These are phyloP conservation scores for Chrysolina americana DNA, from an alignment of 2,888 invertebrate genomes.

Conservation along the genomic window DNA sequence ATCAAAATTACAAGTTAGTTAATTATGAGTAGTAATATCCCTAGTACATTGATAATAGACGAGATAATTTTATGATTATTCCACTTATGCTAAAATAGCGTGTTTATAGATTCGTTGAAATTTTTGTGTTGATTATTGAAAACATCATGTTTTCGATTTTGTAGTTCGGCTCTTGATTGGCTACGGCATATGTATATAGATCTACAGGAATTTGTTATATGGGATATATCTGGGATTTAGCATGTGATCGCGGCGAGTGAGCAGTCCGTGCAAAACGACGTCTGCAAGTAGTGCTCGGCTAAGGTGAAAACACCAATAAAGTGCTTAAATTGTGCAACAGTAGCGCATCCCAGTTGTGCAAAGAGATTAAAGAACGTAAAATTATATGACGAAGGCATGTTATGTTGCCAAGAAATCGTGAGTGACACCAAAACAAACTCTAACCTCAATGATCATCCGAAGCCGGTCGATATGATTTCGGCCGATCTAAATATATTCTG, in stretches of 20 bases:
- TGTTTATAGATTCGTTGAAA: no score
- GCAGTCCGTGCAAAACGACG: neutral
- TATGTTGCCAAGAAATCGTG: conserved; percentile 2
- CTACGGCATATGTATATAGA: no score
- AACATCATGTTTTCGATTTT: no score
- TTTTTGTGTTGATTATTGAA: no score
- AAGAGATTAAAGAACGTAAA: conserved; percentile 7
- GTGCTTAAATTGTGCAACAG: conserved; percentile 16
- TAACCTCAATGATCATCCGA: neutral
- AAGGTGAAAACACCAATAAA: conserved; percentile 17
- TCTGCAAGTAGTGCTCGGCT: conserved; percentile 21
- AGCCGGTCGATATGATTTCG: neutral
- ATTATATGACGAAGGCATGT: neutral
- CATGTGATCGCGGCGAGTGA: neutral
- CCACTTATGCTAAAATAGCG: no score
- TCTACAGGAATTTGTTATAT: no score
- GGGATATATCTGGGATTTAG: no score
- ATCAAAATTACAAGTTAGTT: no score
- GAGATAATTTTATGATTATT: no score
- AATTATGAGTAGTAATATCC: no score
- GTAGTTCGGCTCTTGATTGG: no score
- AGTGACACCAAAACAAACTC: conserved; percentile 1
- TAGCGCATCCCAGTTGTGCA: conserved; percentile 18
- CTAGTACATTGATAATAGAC: no score
- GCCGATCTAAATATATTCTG: conserved; percentile 7